Conservation (phyloP, 64 coral and sea anemone species). For the Catalaphyllia jardinei region DNA sequence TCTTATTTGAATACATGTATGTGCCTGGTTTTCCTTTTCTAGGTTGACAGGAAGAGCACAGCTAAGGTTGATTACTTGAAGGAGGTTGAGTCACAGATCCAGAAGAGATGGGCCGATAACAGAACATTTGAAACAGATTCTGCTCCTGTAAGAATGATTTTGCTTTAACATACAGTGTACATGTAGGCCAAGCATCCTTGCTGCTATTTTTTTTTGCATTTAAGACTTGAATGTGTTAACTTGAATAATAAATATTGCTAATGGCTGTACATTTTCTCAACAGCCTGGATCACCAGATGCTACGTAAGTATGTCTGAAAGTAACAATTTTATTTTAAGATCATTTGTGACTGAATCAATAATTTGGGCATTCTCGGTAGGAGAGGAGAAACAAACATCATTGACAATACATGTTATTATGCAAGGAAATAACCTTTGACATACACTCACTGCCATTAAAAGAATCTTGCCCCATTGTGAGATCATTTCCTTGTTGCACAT, state of each 20-base stretch:
- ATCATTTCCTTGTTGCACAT: too few relatives aligned
- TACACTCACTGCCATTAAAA: too few relatives aligned
- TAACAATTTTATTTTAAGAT: background rate
- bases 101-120: slow-evolving; percentile 55
- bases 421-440: too few relatives aligned
- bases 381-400: too few relatives aligned
- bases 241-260: background rate
- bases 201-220: background rate
- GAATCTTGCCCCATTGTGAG: too few relatives aligned
- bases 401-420: too few relatives aligned
- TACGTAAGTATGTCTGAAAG: background rate
- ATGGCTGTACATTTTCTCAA: background rate
- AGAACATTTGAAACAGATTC: slow-evolving; percentile 63
- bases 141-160: slow-evolving; percentile 21
- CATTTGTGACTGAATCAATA: too few relatives aligned
- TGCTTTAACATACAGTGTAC: too few relatives aligned
- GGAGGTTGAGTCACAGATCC: slow-evolving; percentile 48
- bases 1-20: too few relatives aligned
- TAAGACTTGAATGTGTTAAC: background rate
- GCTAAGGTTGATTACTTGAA: slow-evolving; percentile 71
- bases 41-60: slow-evolving; percentile 74
- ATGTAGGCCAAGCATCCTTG: background rate
- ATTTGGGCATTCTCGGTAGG: too few relatives aligned
- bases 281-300: slow-evolving; percentile 36
- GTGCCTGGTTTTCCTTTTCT: background rate